Percentiles rank a stretch among this genome's conserved stretches.
Evolutionary conservation across 2,888 invertebrate genomes (phyloP).

Genomic region (Cylindroiulus punctatus): DNA sequence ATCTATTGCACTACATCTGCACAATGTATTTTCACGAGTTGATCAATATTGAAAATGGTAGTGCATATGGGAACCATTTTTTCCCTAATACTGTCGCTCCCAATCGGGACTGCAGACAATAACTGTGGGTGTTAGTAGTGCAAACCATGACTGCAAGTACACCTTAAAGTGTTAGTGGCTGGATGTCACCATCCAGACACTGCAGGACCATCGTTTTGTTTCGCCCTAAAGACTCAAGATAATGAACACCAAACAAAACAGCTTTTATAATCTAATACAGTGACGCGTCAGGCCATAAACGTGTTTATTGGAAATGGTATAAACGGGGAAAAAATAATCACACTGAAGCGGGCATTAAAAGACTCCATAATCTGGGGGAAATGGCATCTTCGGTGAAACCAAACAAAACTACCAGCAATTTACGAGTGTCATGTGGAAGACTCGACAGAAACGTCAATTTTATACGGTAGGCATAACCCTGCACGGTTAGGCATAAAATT

Average conservation of each 20-base stretch:
- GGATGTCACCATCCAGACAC: background rate
- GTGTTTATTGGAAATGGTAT: slow-evolving; percentile 14
- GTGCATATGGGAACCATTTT: too few species aligned
- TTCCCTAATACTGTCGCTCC: too few species aligned
- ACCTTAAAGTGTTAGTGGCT: background rate
- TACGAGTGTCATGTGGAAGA: background rate
- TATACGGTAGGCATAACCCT: slow-evolving; percentile 19
- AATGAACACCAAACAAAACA: background rate
- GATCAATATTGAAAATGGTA: too few species aligned
- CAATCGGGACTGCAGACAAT: too few species aligned
- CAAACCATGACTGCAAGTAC: background rate
- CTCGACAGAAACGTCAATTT: background rate
- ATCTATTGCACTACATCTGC: too few species aligned
- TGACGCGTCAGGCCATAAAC: background rate
- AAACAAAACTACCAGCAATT: background rate
- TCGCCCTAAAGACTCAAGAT: background rate
- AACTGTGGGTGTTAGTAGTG: too few species aligned
- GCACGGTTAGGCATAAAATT: background rate
- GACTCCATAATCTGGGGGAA: background rate
- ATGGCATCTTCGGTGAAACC: background rate
- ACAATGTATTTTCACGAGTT: too few species aligned
- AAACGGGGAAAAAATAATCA: background rate
- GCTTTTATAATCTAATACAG: background rate
- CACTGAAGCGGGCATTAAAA: background rate
- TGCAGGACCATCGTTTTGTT: background rate